Evolutionary conservation across 2,113 vertebrate species (phyloP), one percentile per base, ranked within the genome.

Genomic region (Xenopus borealis): DNA sequence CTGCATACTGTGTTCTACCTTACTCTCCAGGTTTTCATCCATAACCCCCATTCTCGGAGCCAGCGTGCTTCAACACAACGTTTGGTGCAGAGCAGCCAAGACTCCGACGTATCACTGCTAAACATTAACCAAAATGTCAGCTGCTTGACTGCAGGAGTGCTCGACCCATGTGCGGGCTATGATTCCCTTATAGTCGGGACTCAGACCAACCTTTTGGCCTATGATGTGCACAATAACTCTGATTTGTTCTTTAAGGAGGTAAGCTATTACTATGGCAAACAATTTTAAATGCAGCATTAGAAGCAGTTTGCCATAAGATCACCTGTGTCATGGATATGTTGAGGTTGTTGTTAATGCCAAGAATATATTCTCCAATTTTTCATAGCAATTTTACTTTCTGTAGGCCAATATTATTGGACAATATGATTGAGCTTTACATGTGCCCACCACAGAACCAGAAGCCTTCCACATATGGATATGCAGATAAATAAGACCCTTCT

Each of bases 201-300:
- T 2, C 95, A 95, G 81, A 98, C 95, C 45, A 98, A 93, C 81
- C 92, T 99, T 67, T 81, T 98, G 86, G 97, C 95, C 45, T 99
- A 99, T 0, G 93, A 99, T 66, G 95, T 98, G 14, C 91, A 97
- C 75, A 95, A 97, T 82, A 99, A 99, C 72, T 88, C 96, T 0
- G 97, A 99, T 81, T 83, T 99, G 69, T 99, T 99, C 85, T 99
- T 97, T 88, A 94, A 89, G 85, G 97, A 98, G 91, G 97, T 89
- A 80, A 88, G 73, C 30, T 59, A 4, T 50, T 50, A 50, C 14
- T 50, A 50, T 50, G 47, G 14, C 47, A 12, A 10, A 10, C 10
- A 12, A 50, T 3, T 50, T 50, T 40, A 40, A 40, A 40, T 40
- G 33, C 33, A 40, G 33, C 8, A 40, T 40, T 40, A 40, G 33